Percentiles rank a stretch among this genome's conserved stretches.
These are phyloP conservation scores for Amblyjoppa proteus DNA, from an alignment of 2,888 invertebrate species.

Conservation along the genomic window DNA sequence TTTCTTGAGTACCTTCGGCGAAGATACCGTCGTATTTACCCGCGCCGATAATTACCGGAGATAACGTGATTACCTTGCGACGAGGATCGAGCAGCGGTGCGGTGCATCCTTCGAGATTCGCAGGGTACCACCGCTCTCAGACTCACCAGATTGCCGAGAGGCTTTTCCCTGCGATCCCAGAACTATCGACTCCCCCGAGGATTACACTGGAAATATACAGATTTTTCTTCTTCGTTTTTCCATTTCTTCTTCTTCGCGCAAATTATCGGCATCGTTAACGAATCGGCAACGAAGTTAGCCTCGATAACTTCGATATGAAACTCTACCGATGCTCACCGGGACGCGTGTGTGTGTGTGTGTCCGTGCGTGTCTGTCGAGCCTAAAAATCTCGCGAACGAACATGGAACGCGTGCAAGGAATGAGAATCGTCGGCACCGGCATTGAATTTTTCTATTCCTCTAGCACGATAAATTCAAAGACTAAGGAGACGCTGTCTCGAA, in stretches of 20 bases:
- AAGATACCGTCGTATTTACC: constrained; percentile 44
- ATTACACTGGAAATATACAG: background rate
- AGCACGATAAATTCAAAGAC: constrained; percentile 48
- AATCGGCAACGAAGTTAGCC: background rate
- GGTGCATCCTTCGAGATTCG: constrained; percentile 35
- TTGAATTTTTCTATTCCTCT: constrained; percentile 31
- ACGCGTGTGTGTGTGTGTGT: background rate
- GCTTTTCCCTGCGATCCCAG: constrained; percentile 20
- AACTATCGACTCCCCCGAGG: constrained; percentile 8
- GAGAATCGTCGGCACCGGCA: constrained; percentile 14
- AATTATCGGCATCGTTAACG: background rate
- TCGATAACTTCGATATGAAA: constrained; percentile 6
- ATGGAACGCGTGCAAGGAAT: constrained; percentile 40
- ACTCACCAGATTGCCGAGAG: constrained; percentile 2
- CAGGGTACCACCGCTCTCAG: background rate
- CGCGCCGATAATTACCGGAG: constrained; percentile 61
- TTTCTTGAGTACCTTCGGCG: constrained; percentile 21
- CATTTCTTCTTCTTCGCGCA: background rate
- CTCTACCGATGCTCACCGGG: background rate
- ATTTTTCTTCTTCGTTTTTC: background rate
- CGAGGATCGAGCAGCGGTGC: constrained; percentile 20
- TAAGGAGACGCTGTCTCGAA: constrained; percentile 35
- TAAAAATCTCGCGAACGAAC: background rate
- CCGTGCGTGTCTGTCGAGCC: background rate
- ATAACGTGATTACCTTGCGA: constrained; percentile 62